Percentiles rank a stretch among this genome's conserved stretches.
phyloP scores from a whole-genome alignment of 2,113 vertebrate genomes.

The Neomonachus schauinslandi region DNA sequence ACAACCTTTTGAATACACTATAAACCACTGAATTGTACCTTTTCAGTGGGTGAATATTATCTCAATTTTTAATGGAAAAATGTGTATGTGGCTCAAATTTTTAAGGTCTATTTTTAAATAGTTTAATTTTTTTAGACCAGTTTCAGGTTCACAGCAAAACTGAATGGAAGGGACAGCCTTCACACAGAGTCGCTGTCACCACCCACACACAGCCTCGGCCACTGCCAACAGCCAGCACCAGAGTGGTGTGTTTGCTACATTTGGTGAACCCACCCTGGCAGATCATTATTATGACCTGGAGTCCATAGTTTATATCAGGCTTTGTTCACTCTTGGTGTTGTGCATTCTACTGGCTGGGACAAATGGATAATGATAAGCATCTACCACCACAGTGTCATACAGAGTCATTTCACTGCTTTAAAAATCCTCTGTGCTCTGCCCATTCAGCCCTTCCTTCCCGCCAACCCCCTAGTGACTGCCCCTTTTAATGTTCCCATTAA shows the following conservation, averaged over 20 bases:
- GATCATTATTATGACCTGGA: not conserved
- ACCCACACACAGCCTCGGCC: not conserved
- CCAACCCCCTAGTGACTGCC: not conserved
- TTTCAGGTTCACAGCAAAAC: not conserved
- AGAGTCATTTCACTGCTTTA: not conserved
- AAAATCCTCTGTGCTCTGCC: not conserved
- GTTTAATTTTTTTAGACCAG: not conserved
- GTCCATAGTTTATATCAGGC: not conserved
- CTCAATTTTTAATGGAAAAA: not conserved
- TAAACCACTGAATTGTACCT: not conserved
- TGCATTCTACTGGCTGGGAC: not conserved
- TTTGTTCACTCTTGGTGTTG: not conserved
- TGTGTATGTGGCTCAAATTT: not conserved
- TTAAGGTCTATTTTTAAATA: not conserved
- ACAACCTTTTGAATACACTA: not conserved
- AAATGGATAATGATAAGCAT: not conserved
- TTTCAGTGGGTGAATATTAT: not conserved
- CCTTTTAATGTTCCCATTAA: not conserved
- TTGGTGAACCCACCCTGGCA: not conserved
- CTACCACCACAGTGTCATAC: not conserved
- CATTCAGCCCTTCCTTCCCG: not conserved
- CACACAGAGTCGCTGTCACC: fast-evolving
- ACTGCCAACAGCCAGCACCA: too few species aligned
- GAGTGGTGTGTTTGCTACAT: not conserved
- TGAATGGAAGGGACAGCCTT: not conserved